phyloP scores from a whole-genome alignment of 2,888 invertebrate genomes.

The Troglohyphantes excavatus region DNA sequence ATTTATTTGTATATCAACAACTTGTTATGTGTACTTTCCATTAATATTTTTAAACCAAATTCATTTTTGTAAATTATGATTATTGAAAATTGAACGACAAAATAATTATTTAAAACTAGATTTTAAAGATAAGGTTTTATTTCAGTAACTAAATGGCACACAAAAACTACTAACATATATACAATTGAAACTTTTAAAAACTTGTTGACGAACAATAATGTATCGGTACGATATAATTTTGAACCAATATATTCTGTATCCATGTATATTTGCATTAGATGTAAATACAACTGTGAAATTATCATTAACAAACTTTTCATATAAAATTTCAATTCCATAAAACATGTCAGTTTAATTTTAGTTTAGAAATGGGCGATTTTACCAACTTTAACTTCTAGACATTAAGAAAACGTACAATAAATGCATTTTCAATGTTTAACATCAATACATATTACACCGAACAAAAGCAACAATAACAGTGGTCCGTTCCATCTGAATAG shows the following conservation, averaged over 20 bases:
- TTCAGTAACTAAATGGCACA: background rate
- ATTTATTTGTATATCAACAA: too few relatives aligned
- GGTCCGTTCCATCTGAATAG: background rate
- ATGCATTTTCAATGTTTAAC: slow-evolving; percentile 1
- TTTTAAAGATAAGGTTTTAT: too few relatives aligned
- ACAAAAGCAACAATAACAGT: slow-evolving; percentile 2
- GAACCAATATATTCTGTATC: background rate
- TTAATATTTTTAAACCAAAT: too few relatives aligned
- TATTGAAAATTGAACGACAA: too few relatives aligned
- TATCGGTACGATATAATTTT: background rate
- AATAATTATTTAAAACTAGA: too few relatives aligned
- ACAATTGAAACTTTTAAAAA: background rate
- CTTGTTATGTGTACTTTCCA: too few relatives aligned
- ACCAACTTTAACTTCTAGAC: background rate
- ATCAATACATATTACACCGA: slow-evolving; percentile 2
- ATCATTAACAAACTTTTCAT: background rate
- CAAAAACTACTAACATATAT: slow-evolving; percentile 1
- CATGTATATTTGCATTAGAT: background rate
- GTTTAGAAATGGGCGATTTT: background rate
- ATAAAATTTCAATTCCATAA: background rate
- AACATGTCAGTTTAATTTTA: background rate
- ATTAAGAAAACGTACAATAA: background rate
- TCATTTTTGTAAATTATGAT: too few relatives aligned
- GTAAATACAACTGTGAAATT: background rate
- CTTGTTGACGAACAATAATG: background rate